Evolutionary conservation across 2,888 invertebrate species (phyloP), one percentile per base, ranked within the genome.

Genomic region (Phyllotreta cruciferae): DNA sequence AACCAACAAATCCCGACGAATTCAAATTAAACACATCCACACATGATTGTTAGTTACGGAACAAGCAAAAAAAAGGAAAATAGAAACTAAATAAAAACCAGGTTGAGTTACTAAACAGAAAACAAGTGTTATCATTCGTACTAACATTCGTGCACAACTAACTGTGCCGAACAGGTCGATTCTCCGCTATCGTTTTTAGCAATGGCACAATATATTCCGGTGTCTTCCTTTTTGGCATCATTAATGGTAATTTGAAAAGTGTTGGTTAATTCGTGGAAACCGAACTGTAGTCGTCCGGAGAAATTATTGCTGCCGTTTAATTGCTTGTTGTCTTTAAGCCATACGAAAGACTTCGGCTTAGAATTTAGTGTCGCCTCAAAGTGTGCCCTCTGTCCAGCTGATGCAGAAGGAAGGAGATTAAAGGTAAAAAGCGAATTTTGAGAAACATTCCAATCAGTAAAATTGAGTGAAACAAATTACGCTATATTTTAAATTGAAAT

Each of bases 141-240:
- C 89, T 88, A 84, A 94, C 94, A 83, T 85, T 92, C 88, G 75
- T 92, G 90, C 70, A 96, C 94, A 70, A 92, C 87, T 74, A 96
- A 87, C 82, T 93, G 93, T 64, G 94, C 93, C 42, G 94, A 93
- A 80, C 94, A 93, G 64, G 91, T 89, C 47, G 92, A 85, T 73
- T 90, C 91, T 65, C 95, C 94, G 62, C 88, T 87, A 34, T 85
- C 84, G 76, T 94, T 94, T 63, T 90, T 89, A 13, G 96, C 96
- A 68, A 93, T 88, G 49, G 94, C 94, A 0, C 94, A 93, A 80
- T 98, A 98, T 45, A 93, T 86, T 53, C 95, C 96, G n/a, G 89
- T 86, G 81, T 97, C 97, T 35, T 86, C 87, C 73, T 90, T 83
- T 24, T 81, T 79, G 73, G 91, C 91, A 78, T 93, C 91, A 74